phyloP scores from a whole-genome alignment of 2,888 invertebrate species.

The Embidobia sp. region DNA sequence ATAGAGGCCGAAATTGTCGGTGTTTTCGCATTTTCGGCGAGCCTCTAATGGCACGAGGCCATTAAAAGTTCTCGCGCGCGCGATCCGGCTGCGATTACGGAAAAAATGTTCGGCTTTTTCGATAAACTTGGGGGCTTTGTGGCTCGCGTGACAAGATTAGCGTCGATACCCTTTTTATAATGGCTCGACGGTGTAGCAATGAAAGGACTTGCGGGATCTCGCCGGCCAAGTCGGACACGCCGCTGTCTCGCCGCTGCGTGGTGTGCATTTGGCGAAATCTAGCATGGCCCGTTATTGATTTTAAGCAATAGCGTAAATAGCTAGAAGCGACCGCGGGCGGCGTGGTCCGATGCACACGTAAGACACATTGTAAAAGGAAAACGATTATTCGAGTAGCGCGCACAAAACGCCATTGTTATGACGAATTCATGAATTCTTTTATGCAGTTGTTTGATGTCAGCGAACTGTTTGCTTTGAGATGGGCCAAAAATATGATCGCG shows the following conservation, averaged over 20 bases:
- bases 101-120: conserved; percentile 26
- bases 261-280: conserved; percentile 65
- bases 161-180: conserved; percentile 59
- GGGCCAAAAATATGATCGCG: conserved; percentile 50
- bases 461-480: conserved; percentile 50
- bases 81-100: too few relatives aligned
- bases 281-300: conserved; percentile 72
- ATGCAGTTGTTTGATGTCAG: conserved; percentile 54
- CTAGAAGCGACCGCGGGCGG: conserved; percentile 57
- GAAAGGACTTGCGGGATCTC: conserved; percentile 56
- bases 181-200: conserved; percentile 41
- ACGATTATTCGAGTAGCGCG: conserved; percentile 37
- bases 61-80: too few relatives aligned
- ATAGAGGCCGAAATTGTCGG: conserved; percentile 38
- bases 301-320: conserved; percentile 75
- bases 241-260: conserved; percentile 41
- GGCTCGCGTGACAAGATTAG: conserved; percentile 60
- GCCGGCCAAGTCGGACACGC: conserved; percentile 29
- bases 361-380: conserved; percentile 52
- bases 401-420: conserved; percentile 53
- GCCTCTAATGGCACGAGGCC: neutral
- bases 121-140: conserved; percentile 31
- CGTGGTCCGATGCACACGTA: conserved; percentile 61
- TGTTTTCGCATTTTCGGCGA: conserved; percentile 10
- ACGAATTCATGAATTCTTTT: conserved; percentile 54